Conservation (phyloP, 2,888 invertebrate species). For the Pristionchus japonicus region DNA sequence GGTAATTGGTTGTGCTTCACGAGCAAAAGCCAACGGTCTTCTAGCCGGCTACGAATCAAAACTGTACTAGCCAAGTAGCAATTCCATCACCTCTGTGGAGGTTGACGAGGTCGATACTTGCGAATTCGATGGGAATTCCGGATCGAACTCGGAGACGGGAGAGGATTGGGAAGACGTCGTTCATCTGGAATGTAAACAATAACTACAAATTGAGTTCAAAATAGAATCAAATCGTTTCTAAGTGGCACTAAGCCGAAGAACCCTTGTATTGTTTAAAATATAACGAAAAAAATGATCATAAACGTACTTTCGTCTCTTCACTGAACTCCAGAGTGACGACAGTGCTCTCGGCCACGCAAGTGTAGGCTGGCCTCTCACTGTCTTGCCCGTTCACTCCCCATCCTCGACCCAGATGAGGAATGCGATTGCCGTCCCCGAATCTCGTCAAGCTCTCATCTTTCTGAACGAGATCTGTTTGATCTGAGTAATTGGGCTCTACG, state of each 20-base stretch:
- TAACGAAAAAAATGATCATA: too few species aligned
- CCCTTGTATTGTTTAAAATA: too few species aligned
- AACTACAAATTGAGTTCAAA: background rate
- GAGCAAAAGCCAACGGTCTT: background rate
- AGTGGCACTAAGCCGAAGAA: background rate
- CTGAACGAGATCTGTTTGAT: background rate
- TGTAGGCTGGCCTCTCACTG: slow-evolving; percentile 49
- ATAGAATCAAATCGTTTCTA: too few species aligned
- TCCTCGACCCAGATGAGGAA: background rate
- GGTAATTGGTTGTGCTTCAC: too few species aligned
- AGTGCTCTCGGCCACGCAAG: slow-evolving; percentile 56
- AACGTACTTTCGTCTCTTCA: background rate
- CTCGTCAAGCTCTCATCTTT: background rate
- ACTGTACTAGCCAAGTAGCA: too few species aligned
- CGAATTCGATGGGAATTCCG: slow-evolving; percentile 58
- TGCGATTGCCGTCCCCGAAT: slow-evolving; percentile 4
- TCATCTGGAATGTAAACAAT: background rate
- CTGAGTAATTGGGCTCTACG: too few species aligned
- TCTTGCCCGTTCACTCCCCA: background rate
- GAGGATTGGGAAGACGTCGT: slow-evolving; percentile 47
- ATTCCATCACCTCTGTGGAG: slow-evolving; percentile 36
- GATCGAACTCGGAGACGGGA: slow-evolving; percentile 56
- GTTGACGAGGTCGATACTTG: slow-evolving; percentile 46
- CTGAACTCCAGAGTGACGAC: slow-evolving; percentile 55
- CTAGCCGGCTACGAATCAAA: background rate